Base-by-base conservation (phyloP, 2,797 vertebrate genomes). In the Enteromius viviparus region DNA sequence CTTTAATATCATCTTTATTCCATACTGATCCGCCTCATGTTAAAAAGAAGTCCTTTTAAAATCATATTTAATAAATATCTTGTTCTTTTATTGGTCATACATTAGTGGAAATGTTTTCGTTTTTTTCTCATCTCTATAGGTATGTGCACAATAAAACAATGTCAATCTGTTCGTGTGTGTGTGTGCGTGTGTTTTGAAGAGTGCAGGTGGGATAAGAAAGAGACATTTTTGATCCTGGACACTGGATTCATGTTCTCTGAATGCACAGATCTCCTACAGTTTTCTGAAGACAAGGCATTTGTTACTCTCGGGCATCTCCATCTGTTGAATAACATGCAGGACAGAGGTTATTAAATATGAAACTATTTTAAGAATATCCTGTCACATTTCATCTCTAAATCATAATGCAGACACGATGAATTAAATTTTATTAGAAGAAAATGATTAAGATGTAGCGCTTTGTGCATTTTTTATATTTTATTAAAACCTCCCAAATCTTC, bases 51-150 rank as follows among this genome's bases (percentile, higher is more conserved):
- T 90, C 85, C 91, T 94, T 95, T 94, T 93, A 91, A 94, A 91
- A 93, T 92, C 92, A 93, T 95, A 95, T 95, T 95, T 94, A 96
- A 95, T 96, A 95, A 95, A 95, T 92, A 94, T 94, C 92, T 92
- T 89, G 90, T 94, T 94, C 93, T 93, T 86, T 83, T 92, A 92
- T 89, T 92, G 93, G 92, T 92, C 84, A 87, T 26, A 84, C 64
- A 58, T 71, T 85, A 45, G 40, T 86, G 37, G 5, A 47, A 9
- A 17, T 75, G 81, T 49, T 77, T 83, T 42, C 11, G 6, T 40
- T 40, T 7, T 80, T 76, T 76, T 53, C 32, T 72, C 72, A 66
- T 66, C 64, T 72, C 10, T 71, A 32, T 29, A 49, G 6, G 51
- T 40, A 29, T n/a, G 42, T 85, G 60, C 53, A 78, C 77, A 77